A percentile compares a stretch with the other conserved stretches of the same genome.
phyloP scores from a whole-genome alignment of 2,113 vertebrate species.

The Fulmarus glacialis region DNA sequence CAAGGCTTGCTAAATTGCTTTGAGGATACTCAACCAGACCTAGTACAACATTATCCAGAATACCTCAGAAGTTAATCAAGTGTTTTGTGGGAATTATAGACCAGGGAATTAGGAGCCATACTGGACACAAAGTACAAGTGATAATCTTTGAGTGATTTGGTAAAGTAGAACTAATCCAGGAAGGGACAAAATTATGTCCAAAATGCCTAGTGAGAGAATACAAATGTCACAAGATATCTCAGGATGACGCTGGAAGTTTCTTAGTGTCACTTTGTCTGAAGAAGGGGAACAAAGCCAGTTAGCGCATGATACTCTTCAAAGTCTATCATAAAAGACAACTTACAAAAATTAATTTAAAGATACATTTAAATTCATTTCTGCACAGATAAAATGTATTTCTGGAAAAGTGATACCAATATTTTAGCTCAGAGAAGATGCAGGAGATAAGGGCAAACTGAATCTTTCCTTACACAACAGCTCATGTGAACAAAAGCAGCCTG shows the following conservation, averaged over 20 bases:
- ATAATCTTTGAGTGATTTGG: constrained; percentile 2
- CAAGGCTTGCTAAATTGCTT: neutral
- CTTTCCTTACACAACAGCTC: neutral
- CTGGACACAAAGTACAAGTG: neutral
- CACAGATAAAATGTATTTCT: neutral
- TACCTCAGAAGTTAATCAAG: constrained; percentile 16
- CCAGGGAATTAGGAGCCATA: neutral
- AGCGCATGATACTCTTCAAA: neutral
- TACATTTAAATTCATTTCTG: neutral
- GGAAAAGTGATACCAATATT: neutral
- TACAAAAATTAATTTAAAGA: neutral
- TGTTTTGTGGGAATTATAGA: neutral
- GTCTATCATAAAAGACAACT: neutral
- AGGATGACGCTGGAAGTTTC: neutral
- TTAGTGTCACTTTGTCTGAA: neutral
- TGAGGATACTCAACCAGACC: neutral
- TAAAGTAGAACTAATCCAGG: neutral
- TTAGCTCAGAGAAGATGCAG: neutral
- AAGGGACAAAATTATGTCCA: neutral
- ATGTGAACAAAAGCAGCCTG: neutral
- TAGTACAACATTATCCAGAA: neutral
- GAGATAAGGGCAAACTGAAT: neutral
- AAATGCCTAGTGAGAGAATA: neutral
- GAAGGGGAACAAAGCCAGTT: neutral
- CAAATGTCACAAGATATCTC: neutral